phyloP scores from a whole-genome alignment of 2,888 invertebrate species.

The Venusia cambrica region DNA sequence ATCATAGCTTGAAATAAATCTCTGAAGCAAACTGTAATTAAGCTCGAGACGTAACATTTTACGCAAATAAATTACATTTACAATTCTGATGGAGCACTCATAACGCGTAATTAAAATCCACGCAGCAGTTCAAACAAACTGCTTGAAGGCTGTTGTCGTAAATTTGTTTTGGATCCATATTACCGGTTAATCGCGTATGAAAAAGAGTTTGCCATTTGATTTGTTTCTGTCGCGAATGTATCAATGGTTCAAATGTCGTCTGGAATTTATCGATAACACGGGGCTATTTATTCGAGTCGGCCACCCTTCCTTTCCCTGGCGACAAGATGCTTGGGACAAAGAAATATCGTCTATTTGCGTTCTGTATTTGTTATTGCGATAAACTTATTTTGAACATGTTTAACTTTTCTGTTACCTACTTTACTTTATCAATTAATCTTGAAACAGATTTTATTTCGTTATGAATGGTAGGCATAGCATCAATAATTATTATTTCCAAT shows the following conservation, averaged over 20 bases:
- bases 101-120: slow-evolving; percentile 52
- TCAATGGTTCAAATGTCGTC: slow-evolving; percentile 32
- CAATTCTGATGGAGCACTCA: slow-evolving; percentile 32
- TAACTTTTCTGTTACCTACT: too few relatives aligned
- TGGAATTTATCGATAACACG: slow-evolving; percentile 41
- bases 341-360: slow-evolving; percentile 43
- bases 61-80: slow-evolving; percentile 36
- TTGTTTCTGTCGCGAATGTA: slow-evolving; percentile 36
- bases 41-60: slow-evolving; percentile 39
- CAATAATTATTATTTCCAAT: too few relatives aligned
- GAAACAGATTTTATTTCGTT: too few relatives aligned
- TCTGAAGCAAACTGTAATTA: slow-evolving; percentile 39
- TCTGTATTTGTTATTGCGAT: slow-evolving; percentile 21
- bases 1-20: slow-evolving; percentile 31
- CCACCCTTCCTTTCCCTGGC: slow-evolving; percentile 29
- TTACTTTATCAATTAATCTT: too few relatives aligned
- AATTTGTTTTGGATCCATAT: slow-evolving; percentile 26
- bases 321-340: slow-evolving; percentile 40
- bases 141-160: slow-evolving; percentile 33
- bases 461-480: too few relatives aligned
- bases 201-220: slow-evolving; percentile 31
- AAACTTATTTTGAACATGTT: slow-evolving; percentile 15
- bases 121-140: slow-evolving; percentile 41
- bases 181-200: slow-evolving; percentile 29
- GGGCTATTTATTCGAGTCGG: slow-evolving; percentile 34